Conservation (phyloP, 2,797 vertebrate genomes). For the Orientallactaga sibirica region DNA sequence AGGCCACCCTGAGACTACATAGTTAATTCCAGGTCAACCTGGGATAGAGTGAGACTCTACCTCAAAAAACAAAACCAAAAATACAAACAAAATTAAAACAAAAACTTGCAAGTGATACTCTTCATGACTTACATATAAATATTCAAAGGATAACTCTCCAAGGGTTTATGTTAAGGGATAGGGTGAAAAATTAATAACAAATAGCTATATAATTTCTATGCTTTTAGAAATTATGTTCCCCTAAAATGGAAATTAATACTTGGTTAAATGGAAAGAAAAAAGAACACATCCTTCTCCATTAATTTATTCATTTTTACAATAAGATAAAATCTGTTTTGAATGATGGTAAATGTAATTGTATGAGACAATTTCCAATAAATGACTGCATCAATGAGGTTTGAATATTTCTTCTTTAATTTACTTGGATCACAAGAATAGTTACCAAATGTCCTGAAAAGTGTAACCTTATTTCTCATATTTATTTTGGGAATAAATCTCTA, state of each 20-base stretch:
- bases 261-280: constrained; percentile 49
- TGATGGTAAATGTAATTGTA: constrained; percentile 36
- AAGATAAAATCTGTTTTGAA: constrained; percentile 34
- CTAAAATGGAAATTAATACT: constrained; percentile 51
- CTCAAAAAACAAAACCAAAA: no score
- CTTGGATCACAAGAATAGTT: constrained; percentile 28
- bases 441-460: constrained; percentile 38
- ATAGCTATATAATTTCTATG: not conserved
- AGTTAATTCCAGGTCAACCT: no score
- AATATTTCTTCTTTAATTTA: constrained; percentile 58
- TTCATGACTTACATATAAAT: constrained; percentile 53
- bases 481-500: constrained; percentile 47
- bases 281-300: not conserved
- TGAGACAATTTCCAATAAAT: constrained; percentile 54
- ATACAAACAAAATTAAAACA: no score
- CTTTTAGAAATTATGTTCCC: constrained; percentile 59
- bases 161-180: constrained; percentile 50
- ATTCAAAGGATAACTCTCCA: constrained; percentile 41
- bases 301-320: constrained; percentile 32
- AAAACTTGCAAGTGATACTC: constrained; percentile 36
- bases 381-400: not conserved
- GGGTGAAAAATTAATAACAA: constrained; percentile 47
- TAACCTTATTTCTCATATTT: constrained; percentile 41
- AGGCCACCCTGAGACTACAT: no score
- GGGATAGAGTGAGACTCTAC: no score